Conservation (phyloP, 2,113 vertebrate species). For the Laticauda laticaudata region DNA sequence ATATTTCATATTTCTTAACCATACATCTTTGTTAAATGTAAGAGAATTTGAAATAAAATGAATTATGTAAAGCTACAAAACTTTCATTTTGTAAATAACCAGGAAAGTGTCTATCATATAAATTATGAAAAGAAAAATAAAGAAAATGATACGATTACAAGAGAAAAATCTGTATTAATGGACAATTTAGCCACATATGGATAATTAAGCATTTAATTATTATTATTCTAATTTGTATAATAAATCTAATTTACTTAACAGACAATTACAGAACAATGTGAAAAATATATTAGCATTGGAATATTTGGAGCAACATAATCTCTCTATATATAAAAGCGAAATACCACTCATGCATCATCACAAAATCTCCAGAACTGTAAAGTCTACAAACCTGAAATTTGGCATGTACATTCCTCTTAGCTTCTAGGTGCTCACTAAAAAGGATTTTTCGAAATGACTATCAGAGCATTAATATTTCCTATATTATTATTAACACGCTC, state of each 20-base stretch:
- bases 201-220: neutral
- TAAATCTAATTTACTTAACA: neutral
- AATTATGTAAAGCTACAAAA: neutral
- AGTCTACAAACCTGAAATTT: no score
- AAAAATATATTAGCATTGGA: neutral
- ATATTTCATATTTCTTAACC: neutral
- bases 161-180: neutral
- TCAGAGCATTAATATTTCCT: no score
- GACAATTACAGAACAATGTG: neutral
- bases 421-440: no score
- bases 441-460: no score
- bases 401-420: no score
- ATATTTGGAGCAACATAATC: neutral
- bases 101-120: neutral
- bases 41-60: neutral
- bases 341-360: no score
- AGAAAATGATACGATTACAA: neutral
- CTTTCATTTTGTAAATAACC: neutral
- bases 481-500: no score
- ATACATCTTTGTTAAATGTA: neutral
- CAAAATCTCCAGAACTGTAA: no score
- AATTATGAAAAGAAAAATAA: neutral
- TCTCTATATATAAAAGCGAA: no score
- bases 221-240: neutral
- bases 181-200: neutral